Evolutionary conservation across 2,888 invertebrate genomes (phyloP).

Genomic region (Drosophila macrospina): DNA sequence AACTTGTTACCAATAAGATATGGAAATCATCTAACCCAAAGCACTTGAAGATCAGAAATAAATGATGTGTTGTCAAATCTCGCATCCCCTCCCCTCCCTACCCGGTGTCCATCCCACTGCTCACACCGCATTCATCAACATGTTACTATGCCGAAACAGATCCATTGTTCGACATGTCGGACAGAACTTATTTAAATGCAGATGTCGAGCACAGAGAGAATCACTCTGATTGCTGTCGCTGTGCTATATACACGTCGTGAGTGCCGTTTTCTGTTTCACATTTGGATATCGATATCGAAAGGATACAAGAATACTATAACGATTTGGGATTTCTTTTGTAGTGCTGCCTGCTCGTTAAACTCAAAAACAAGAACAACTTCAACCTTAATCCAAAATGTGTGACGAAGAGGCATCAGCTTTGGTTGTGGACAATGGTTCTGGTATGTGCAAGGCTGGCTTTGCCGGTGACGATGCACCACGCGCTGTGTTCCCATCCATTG

Average conservation of each 20-base stretch:
- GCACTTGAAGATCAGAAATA: constrained; percentile 26
- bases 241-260: constrained; percentile 82
- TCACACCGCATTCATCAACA: constrained; percentile 67
- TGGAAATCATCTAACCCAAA: constrained; percentile 6
- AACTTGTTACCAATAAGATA: constrained; percentile 1
- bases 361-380: constrained; percentile 30
- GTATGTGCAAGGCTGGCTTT: constrained; percentile 99
- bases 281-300: constrained; percentile 41
- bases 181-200: constrained; percentile 78
- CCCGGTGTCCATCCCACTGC: constrained; percentile 14
- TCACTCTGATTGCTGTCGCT: constrained; percentile 85
- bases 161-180: constrained; percentile 68
- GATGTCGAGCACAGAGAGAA: constrained; percentile 66
- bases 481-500: constrained; percentile 96
- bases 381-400: constrained; percentile 88
- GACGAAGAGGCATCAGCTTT: constrained; percentile 97
- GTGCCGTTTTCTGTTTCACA: constrained; percentile 35
- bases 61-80: constrained; percentile 35
- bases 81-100: constrained; percentile 10
- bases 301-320: constrained; percentile 32
- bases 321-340: constrained; percentile 31
- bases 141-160: constrained; percentile 70
- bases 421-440: constrained; percentile 98
- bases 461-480: constrained; percentile 98
- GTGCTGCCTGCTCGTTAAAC: constrained; percentile 56